A percentile compares a stretch with the other conserved stretches of the same genome.
Conservation (phyloP, 2,888 invertebrate genomes). For the Macrophya alboannulata region DNA sequence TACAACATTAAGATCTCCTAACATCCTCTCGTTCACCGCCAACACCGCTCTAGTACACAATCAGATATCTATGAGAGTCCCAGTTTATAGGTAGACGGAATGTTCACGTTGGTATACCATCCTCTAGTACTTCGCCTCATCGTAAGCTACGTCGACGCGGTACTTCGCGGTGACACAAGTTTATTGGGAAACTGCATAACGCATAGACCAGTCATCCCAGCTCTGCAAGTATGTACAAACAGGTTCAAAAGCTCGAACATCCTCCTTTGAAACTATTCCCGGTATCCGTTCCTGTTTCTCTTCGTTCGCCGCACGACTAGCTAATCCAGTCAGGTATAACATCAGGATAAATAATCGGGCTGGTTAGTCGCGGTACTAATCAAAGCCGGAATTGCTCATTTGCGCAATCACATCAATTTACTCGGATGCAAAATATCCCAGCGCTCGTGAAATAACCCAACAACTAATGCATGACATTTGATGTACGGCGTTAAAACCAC, state of each 20-base stretch:
- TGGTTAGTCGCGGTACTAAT: neutral
- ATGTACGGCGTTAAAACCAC: too few species aligned
- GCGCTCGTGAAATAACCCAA: too few species aligned
- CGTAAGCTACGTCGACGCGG: neutral
- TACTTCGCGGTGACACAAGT: constrained; percentile 44
- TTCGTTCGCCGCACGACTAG: neutral
- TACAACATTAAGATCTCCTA: constrained; percentile 3
- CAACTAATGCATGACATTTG: too few species aligned
- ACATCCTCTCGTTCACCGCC: constrained; percentile 10
- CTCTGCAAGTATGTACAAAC: neutral
- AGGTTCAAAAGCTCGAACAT: neutral
- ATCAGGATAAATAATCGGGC: neutral
- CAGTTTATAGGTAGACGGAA: constrained; percentile 12
- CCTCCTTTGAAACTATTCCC: neutral
- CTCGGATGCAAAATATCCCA: neutral
- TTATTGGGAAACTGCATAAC: constrained; percentile 50
- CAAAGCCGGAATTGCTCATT: neutral
- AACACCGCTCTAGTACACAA: neutral
- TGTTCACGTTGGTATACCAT: constrained; percentile 6
- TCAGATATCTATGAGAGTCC: neutral
- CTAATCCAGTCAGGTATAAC: neutral
- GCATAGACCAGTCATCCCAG: constrained; percentile 22
- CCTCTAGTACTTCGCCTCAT: neutral
- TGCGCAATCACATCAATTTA: neutral
- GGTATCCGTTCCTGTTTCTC: neutral